Base-by-base conservation (phyloP, 64 coral and sea anemone genomes). In the Montipora foliosa region DNA sequence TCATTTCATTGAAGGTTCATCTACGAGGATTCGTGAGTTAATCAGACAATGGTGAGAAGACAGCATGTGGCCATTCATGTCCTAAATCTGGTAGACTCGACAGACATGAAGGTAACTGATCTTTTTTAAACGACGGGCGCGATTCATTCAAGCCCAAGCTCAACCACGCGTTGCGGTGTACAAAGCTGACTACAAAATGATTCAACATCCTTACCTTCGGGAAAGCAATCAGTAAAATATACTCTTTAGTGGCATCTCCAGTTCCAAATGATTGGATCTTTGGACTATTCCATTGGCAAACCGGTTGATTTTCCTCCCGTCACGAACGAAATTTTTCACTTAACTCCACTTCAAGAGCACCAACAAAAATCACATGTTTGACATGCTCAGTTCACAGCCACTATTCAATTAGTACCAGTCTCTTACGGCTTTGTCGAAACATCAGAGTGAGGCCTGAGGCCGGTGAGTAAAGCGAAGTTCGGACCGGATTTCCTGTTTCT, bases 291-390 rank as follows among this genome's bases (percentile, higher is more conserved):
- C 82, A 86, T 86, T 5, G 10, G 45, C 45, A 46, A 86, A 70
- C 45, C 46, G 82, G 44, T 7, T 44, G n/a, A 71, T 72, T 86
- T 71, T 86, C 82, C 45, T 71, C 14, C 5, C 45, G 16, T 86
- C 17, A 51, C 66, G 82, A 51, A 86, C 62, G 46, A 49, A 86
- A 70, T 71, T 86, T 70, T 14, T 17, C 10, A 8, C 12, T 4
- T 19, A 22, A 5, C 47, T 16, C 45, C 4, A 11, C 6, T 16
- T 29, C n/a, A 45, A 21, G 19, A 53, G 62, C 66, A 49, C 44
- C n/a, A 82, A 82, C 80, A 82, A 86, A 37, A 86, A 86, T 86
- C 82, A 86, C 82, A 86, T 86, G 82, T 17, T 47, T 83, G 80
- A 85, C 82, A 85, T 85, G 82, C 82, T 69, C 82, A 85, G 82